Base-by-base conservation (phyloP, 1,140 invertebrate species). In the Metaphire vulgaris region DNA sequence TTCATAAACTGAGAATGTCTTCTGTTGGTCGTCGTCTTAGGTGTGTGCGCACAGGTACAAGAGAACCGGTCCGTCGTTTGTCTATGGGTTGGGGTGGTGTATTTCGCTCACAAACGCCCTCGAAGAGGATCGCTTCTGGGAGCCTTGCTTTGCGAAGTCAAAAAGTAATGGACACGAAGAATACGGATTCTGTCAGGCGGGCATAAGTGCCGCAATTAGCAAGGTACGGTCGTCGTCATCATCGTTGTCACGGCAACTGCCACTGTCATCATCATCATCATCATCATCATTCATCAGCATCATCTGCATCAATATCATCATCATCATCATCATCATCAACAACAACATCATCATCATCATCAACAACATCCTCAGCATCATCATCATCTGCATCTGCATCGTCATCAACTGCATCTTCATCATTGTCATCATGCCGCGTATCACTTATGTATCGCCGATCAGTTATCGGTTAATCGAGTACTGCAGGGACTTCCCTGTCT, bases 181-280 rank as follows among this genome's bases (percentile, higher is more conserved):
- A 83, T 95, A 91, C 85, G 94, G 93, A 0, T 93, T 91, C 82
- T 98, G 96, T 87, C 95, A 97, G 81, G 93, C 92, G 65, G 95
- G 96, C 12, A 95, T 93, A 0, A 95, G 93, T 82, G 92, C 91
- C 77, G 79, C 78, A 26, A 79, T 86, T 33, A 81, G 81, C 56
- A 78, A 81, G 76, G 82, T 82, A 80, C 78, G 76, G 33, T 65
- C 68, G 21, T 30, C 69, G 14, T 2, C n/a, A 71, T 28, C 33
- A 28, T 14, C 30, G 26, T 26, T 26, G 14, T 26, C 30, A 72
- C 29, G 6, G 33, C 29, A 12, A 32, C 41, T 21, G 21, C 41
- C 41, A 56, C 41, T 21, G 21, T 21, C 41, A 56, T 6, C 41
- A 56, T 21, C 1, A 70, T 30, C 69, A 70, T 30, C 69, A 32